phyloP scores from a whole-genome alignment of 2,888 invertebrate species.

The Entomobrya multifasciata region DNA sequence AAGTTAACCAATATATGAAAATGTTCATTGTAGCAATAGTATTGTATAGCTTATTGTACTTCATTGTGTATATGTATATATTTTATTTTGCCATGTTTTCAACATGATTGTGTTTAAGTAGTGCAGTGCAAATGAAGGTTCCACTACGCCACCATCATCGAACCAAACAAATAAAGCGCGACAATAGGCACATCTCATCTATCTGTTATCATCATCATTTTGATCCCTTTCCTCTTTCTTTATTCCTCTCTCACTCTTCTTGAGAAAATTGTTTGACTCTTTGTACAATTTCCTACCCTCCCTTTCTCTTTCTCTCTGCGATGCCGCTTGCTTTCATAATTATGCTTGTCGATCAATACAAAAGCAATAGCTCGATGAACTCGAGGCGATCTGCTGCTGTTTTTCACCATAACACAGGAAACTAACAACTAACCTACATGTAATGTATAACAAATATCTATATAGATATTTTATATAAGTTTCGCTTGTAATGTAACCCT shows the following conservation, averaged over 20 bases:
- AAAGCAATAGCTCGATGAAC: background rate
- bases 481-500: too few relatives aligned
- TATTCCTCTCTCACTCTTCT: constrained; percentile 30
- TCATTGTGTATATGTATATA: too few relatives aligned
- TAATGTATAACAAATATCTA: background rate
- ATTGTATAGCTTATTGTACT: too few relatives aligned
- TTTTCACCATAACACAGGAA: background rate
- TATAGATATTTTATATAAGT: background rate
- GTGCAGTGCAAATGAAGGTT: too few relatives aligned
- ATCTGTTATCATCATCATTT: background rate
- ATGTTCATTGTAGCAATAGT: too few relatives aligned
- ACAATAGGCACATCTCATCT: constrained; percentile 29
- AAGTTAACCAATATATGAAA: too few relatives aligned
- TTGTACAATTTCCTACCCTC: constrained; percentile 52
- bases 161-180: constrained; percentile 13
- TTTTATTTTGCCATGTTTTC: too few relatives aligned
- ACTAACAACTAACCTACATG: constrained; percentile 12
- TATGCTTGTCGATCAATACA: constrained; percentile 54
- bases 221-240: background rate
- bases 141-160: too few relatives aligned
- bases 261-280: constrained; percentile 53
- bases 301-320: background rate
- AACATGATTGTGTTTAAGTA: too few relatives aligned
- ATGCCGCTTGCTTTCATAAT: constrained; percentile 29
- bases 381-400: background rate